Evolutionary conservation across 2,113 vertebrate species (phyloP), one percentile per base, ranked within the genome.

Genomic region (Callithrix jacchus): DNA sequence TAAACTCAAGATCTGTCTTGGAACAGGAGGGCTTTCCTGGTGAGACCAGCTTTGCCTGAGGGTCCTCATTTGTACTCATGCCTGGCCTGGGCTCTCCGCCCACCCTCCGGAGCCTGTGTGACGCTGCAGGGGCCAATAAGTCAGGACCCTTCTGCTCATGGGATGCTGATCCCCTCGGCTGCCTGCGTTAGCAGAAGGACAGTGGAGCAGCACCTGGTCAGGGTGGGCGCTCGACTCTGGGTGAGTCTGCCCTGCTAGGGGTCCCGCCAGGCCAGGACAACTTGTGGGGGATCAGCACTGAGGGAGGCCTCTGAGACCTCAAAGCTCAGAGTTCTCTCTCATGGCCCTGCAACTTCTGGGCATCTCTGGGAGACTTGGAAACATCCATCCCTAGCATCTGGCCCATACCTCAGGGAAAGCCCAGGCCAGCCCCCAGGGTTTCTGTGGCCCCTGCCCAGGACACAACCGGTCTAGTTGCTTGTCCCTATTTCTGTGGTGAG

Each of bases 251-350:
- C 14, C 16, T 17, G 9, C 27, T 7, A 8, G 37, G 14, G 35
- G 21, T 11, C 6, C 35, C 17, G 8, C 16, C 21, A 14, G 45
- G 81, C 73, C 45, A 40, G 68, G 68, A 23, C 2, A 16, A 8
- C 27, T 5, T 5, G 3, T 5, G 2, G 58, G 30, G 42, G 1
- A 2, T 79, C 25, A 5, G 32, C 0, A 0, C 9, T 10, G 52
- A 45, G 32, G 9, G 66, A 8, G 42, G 11, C 42, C 11, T 8
- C 40, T 64, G 93, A 47, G 70, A 30, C 56, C 23, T 0, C 2
- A 20, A 20, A 70, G 14, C 30, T 21, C 13, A 20, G 11, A 1
- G 2, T 4, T 30, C 66, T 12, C 37, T 16, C 27, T 76, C 25
- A 40, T 0, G 23, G 5, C 30, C 25, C 11, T 37, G 35, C 30